These are phyloP conservation scores for Pipistrellus nathusii DNA, from an alignment of 2,797 vertebrate species.

Conservation along the genomic window DNA sequence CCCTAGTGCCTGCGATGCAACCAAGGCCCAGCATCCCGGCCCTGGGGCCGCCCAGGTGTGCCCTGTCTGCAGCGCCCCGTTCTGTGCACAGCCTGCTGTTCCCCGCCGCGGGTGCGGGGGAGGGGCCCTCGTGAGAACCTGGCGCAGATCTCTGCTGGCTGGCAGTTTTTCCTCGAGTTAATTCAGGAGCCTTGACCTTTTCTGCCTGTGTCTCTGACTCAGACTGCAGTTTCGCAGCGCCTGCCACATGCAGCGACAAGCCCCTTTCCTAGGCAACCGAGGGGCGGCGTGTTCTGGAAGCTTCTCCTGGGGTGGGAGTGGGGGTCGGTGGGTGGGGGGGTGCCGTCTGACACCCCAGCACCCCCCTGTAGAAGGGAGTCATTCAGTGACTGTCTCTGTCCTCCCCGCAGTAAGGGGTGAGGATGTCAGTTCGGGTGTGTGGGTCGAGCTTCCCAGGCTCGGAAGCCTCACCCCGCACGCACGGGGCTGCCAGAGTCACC, in stretches of 20 bases:
- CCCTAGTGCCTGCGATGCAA: background rate
- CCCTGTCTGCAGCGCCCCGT: fast-evolving
- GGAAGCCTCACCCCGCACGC: background rate
- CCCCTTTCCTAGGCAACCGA: conserved; percentile 55
- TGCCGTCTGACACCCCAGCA: background rate
- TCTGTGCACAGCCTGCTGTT: fast-evolving
- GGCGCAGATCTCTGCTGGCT: background rate
- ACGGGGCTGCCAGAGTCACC: background rate
- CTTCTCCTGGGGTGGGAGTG: background rate
- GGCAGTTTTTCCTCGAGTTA: conserved; percentile 71
- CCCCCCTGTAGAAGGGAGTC: background rate
- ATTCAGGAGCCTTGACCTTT: conserved; percentile 77
- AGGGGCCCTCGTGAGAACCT: background rate
- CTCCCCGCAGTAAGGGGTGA: background rate
- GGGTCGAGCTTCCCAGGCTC: background rate
- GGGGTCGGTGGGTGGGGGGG: background rate
- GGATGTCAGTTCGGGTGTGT: background rate
- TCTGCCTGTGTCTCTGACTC: conserved; percentile 70
- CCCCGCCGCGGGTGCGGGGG: background rate
- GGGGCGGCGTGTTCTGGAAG: conserved; percentile 40
- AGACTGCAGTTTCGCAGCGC: conserved; percentile 41
- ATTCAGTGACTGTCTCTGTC: background rate
- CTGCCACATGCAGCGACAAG: conserved; percentile 59
- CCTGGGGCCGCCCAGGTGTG: background rate
- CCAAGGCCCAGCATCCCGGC: background rate